Evolutionary conservation across 37 sponge, comb jelly and placozoan genomes (phyloP), one percentile per base, ranked within the genome.

Genomic region (Hexactinellida sp.): DNA sequence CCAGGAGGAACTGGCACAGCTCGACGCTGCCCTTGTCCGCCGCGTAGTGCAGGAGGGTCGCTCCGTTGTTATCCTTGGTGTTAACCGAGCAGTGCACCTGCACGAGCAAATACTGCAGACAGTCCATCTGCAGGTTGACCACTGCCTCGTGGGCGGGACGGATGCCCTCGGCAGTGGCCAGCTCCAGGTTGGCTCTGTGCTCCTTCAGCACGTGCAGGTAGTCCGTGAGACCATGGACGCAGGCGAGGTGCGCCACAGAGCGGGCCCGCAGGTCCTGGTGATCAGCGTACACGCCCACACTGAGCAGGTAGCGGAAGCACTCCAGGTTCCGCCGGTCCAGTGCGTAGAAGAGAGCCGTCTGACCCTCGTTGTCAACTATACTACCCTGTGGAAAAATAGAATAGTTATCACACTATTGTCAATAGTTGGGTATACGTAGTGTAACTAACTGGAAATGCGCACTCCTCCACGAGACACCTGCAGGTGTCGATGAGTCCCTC

Each of bases 321-420:
- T 87, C 89, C 16, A 89, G 0, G 36, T 84, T 52, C 0, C 88
- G 87, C 55, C 87, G 82, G 36, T 88, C 89, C 47, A 92, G 63
- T 0, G 94, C 89, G 86, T 84, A n/a, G 86, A 89, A 90, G 36
- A 94, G 88, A n/a, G 94, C 88, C 1, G 91, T 92, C 87, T 89
- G 94, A 9, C 91, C 92, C 13, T 84, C 83, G 21, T 30, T 24
- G 84, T 94, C 94, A 37, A 84, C 83, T 28, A 51, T 82, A 36
- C 84, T 86, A 24, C 85, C 90, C 76, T 63, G 30, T 21, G 30
- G 34, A 28, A 63, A 28, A n/a, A 25, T 63, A n/a, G 16, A 19
- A n/a, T n/a, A n/a, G n/a, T n/a, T n/a, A n/a, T n/a, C n/a, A 47
- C 52, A 47, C 9, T 47, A 47, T 47, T 19, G 52, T 19, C 52